Evolutionary conservation across 2,888 invertebrate species (phyloP).

Genomic region (Dynastes hyllus): DNA sequence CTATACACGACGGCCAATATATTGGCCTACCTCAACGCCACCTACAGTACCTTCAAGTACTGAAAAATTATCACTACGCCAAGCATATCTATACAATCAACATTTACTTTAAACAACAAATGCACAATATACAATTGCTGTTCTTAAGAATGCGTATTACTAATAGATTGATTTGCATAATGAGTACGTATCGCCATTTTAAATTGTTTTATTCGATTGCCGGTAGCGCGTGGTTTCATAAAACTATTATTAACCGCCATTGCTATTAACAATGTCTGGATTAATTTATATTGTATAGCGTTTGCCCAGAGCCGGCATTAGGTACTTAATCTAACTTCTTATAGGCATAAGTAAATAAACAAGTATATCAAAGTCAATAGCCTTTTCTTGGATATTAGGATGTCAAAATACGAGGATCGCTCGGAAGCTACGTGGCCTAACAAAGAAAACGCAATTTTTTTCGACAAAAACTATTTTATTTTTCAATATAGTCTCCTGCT

Average conservation of each 20-base stretch:
- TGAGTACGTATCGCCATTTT: slow-evolving; percentile 8
- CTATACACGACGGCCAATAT: background rate
- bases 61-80: slow-evolving; percentile 3
- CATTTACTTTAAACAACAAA: no score
- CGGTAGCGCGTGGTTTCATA: background rate
- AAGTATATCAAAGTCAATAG: no score
- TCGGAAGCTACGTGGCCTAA: no score
- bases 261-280: slow-evolving; percentile 1
- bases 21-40: background rate
- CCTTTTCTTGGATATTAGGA: no score
- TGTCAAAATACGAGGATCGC: no score
- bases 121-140: background rate
- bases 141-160: slow-evolving; percentile 13
- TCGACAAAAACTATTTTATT: no score
- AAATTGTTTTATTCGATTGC: slow-evolving; percentile 4
- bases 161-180: slow-evolving; percentile 41
- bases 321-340: no score
- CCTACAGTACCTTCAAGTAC: slow-evolving; percentile 20
- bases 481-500: no score
- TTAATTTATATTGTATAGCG: slow-evolving; percentile 13
- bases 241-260: slow-evolving; percentile 18
- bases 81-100: no score
- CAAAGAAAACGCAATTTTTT: no score
- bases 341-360: no score
- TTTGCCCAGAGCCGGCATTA: background rate